Evolutionary conservation across 1,140 invertebrate genomes (phyloP), one percentile per base, ranked within the genome.

Genomic region (Dreissena polymorpha): DNA sequence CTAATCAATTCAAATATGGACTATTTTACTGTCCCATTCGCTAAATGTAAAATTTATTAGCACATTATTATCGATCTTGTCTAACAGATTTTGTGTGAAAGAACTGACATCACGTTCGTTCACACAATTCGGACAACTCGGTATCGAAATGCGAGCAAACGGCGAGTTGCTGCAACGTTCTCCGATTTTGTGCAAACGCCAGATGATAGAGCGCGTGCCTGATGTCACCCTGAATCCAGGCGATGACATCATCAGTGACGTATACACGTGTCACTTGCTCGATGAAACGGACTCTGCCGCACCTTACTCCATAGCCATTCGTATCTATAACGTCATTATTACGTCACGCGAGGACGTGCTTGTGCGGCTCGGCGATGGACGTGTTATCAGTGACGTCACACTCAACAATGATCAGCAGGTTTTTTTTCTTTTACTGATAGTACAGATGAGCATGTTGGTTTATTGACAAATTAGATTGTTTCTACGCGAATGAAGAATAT

Each of bases 161-260:
- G 8, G 39, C 39, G 39, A 39, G 39, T 2, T 39, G 39, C 39
- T 39, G 39, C 39, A 39, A 39, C 39, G 39, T 39, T 39, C 39
- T 39, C 39, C 39, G 39, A 39, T 39, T 39, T 8, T 39, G 39
- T 39, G 39, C 39, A 39, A 39, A 39, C 39, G 39, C 8, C 39
- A 39, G 39, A 39, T 39, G 39, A 8, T 39, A 39, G 39, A 39
- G 39, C 39, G 39, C 2, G 39, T 39, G 2, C 39, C 39, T 39
- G 39, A 39, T 8, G 21, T 80, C 39, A 21, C 25, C 0, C 27
- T 80, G 12, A 10, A 23, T 21, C 51, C 63, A 63, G 29, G 29
- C 13, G 68, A 80, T 10, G 69, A 80, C 49, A n/a, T 80, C 39
- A 39, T 70, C 25, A 80, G 78, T 72, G 78, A 80, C 53, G 67